phyloP scores from a whole-genome alignment of 1,140 invertebrate genomes.

The Musca domestica region DNA sequence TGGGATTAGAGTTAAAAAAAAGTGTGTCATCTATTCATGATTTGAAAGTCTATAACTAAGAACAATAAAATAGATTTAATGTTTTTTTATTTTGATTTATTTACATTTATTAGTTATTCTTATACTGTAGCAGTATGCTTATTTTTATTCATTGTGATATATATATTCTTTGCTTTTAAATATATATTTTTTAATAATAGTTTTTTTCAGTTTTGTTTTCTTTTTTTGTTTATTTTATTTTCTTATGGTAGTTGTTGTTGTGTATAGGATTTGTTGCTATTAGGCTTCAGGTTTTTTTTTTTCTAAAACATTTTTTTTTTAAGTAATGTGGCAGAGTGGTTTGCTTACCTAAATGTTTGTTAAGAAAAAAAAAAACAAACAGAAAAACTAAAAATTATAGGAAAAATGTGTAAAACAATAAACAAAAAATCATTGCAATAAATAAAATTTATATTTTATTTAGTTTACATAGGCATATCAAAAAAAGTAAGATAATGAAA shows the following conservation, averaged over 20 bases:
- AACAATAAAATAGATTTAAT: too few species aligned
- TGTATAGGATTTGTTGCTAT: not conserved
- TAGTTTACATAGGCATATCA: not conserved
- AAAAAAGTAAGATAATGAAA: constrained; percentile 16
- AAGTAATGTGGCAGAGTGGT: constrained; percentile 10
- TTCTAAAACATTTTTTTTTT: not conserved
- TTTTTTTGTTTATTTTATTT: not conserved
- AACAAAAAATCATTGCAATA: not conserved
- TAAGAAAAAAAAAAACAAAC: not conserved
- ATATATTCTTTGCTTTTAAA: not conserved
- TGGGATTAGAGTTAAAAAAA: not conserved
- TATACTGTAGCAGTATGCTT: not conserved
- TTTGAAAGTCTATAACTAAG: too few species aligned
- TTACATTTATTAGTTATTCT: not conserved
- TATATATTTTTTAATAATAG: not conserved
- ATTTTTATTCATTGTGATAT: not conserved
- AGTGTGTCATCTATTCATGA: too few species aligned
- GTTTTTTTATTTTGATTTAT: not conserved
- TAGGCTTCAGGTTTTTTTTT: not conserved
- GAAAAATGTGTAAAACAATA: not conserved
- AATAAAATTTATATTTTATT: not conserved
- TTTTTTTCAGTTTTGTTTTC: not conserved
- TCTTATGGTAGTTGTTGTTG: not conserved
- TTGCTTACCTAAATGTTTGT: constrained; percentile 10
- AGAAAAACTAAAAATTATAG: not conserved